phyloP scores from a whole-genome alignment of 2,113 vertebrate species.

The Gadus chalcogrammus region DNA sequence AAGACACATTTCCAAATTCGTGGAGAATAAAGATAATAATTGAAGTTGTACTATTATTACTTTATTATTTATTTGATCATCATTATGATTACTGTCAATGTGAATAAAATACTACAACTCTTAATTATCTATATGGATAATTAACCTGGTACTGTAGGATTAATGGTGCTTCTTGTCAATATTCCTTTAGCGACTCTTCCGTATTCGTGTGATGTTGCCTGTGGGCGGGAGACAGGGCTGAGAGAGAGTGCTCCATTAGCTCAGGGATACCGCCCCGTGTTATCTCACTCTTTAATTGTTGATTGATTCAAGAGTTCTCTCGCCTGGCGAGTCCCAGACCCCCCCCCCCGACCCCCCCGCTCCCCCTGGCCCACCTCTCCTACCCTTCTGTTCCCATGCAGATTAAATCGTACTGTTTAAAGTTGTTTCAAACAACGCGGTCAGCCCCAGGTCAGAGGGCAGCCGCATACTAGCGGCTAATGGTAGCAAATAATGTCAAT shows the following conservation, averaged over 20 bases:
- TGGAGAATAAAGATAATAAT: background rate
- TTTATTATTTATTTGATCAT: background rate
- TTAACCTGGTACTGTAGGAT: background rate
- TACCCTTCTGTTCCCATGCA: conserved; percentile 67
- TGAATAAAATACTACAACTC: background rate
- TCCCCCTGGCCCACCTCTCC: too few species aligned
- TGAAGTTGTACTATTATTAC: background rate
- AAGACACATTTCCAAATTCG: too few species aligned
- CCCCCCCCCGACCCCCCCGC: too few species aligned
- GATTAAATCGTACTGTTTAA: conserved; percentile 74
- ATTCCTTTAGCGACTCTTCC: too few species aligned
- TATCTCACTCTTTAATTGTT: conserved; percentile 69
- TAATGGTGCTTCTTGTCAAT: too few species aligned
- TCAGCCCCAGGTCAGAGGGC: conserved; percentile 71
- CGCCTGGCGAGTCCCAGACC: conserved; percentile 49
- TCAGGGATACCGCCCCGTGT: conserved; percentile 51
- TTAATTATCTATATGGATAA: background rate
- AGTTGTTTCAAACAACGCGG: conserved; percentile 74
- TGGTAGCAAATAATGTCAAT: conserved; percentile 83
- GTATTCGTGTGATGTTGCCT: background rate
- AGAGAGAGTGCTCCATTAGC: conserved; percentile 47
- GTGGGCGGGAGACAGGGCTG: conserved; percentile 1
- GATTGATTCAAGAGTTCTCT: conserved; percentile 65
- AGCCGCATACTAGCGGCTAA: conserved; percentile 77
- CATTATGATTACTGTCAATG: background rate